A percentile compares a stretch with the other conserved stretches of the same genome.
Conservation (phyloP, 2,797 vertebrate genomes). For the Notoglanidium macrostoma region DNA sequence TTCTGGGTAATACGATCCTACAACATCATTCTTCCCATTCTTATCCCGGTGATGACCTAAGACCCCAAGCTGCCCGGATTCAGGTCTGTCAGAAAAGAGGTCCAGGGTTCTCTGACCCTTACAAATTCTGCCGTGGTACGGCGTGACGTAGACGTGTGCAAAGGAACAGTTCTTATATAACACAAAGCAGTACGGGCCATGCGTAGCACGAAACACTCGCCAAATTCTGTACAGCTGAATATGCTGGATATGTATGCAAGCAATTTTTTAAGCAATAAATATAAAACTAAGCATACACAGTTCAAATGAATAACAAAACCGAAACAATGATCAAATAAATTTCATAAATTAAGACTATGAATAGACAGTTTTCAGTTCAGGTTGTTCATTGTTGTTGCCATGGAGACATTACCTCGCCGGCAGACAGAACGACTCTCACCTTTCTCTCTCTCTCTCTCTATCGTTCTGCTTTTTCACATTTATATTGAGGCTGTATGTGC, state of each 20-base stretch:
- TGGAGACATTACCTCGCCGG: constrained; percentile 50
- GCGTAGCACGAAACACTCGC: constrained; percentile 65
- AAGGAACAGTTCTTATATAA: constrained; percentile 67
- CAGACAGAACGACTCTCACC: constrained; percentile 53
- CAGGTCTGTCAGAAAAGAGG: constrained; percentile 48
- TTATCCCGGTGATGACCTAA: constrained; percentile 47
- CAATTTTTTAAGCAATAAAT: constrained; percentile 76
- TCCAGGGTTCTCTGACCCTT: constrained; percentile 43
- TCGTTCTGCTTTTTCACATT: constrained; percentile 47
- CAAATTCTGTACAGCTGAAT: constrained; percentile 56
- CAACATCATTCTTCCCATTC: constrained; percentile 50
- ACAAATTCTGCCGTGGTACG: constrained; percentile 63
- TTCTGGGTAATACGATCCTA: constrained; percentile 59
- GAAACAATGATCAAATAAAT: constrained; percentile 48
- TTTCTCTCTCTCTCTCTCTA: constrained; percentile 33
- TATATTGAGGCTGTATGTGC: constrained; percentile 39
- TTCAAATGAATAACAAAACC: constrained; percentile 37
- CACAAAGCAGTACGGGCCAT: constrained; percentile 67
- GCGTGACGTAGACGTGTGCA: constrained; percentile 65
- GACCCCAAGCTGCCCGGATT: constrained; percentile 36
- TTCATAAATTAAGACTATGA: constrained; percentile 75
- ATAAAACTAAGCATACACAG: constrained; percentile 50
- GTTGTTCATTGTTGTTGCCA: constrained; percentile 53
- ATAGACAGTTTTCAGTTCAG: constrained; percentile 55
- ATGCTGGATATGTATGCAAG: constrained; percentile 63